Evolutionary conservation across 2,888 invertebrate genomes (phyloP).

Genomic region (Caenorhabditis zanzibari): DNA sequence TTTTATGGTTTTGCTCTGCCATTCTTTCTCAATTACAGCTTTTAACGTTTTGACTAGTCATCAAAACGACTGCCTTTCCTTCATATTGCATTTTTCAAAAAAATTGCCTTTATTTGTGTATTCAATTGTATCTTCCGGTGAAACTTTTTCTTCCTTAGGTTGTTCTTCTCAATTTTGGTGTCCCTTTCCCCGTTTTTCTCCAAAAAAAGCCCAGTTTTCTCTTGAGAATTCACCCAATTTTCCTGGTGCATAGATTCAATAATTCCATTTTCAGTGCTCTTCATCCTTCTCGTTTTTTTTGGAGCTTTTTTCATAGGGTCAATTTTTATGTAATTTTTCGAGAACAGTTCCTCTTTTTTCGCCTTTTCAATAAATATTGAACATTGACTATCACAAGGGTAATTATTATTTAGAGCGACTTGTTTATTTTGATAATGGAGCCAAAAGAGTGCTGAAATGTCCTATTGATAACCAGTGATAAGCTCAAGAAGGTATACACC

Average conservation of each 20-base stretch:
- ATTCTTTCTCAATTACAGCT: conserved; percentile 42
- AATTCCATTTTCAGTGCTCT: conserved; percentile 37
- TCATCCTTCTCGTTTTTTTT: not conserved
- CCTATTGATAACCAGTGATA: conserved; percentile 51
- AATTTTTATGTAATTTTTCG: conserved; percentile 55
- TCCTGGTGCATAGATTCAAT: conserved; percentile 57
- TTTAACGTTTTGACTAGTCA: conserved; percentile 47
- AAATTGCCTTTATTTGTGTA: conserved; percentile 44
- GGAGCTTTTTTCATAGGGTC: conserved; percentile 59
- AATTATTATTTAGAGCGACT: conserved; percentile 18
- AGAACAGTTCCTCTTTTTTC: conserved; percentile 27
- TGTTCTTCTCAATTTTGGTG: conserved; percentile 34
- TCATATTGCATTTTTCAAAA: conserved; percentile 3
- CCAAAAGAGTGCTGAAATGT: conserved; percentile 32
- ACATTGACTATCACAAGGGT: conserved; percentile 22
- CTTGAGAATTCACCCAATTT: not conserved
- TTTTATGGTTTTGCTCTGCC: conserved; percentile 53
- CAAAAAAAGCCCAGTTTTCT: conserved; percentile 24
- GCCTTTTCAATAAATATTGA: conserved; percentile 35
- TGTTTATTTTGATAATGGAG: conserved; percentile 48
- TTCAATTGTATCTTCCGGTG: conserved; percentile 52
- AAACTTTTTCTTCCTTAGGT: conserved; percentile 41
- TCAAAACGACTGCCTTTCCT: conserved; percentile 26
- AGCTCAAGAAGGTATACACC: conserved; percentile 23
- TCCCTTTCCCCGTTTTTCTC: conserved; percentile 3